Percentiles rank a stretch among this genome's conserved stretches.
Conservation (phyloP, 2,797 vertebrate genomes). For the Prionace glauca region DNA sequence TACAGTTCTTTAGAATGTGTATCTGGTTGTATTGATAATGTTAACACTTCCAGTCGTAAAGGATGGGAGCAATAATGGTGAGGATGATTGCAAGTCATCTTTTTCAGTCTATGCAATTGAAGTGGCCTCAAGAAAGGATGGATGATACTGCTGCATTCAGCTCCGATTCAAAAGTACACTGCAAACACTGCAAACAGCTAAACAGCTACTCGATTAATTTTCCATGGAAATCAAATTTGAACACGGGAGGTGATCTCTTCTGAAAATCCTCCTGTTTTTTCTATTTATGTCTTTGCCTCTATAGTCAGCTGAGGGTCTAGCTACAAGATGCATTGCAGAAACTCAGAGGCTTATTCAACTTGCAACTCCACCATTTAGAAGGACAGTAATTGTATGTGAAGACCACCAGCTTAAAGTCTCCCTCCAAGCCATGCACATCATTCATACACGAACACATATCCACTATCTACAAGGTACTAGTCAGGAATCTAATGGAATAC, state of each 20-base stretch:
- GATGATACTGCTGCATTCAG: neutral
- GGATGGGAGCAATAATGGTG: neutral
- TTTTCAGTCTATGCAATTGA: neutral
- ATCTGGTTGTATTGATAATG: neutral
- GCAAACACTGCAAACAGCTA: neutral
- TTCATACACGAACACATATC: too few relatives aligned
- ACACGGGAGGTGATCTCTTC: neutral
- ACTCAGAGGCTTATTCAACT: too few relatives aligned
- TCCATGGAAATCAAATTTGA: neutral
- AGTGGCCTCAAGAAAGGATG: neutral
- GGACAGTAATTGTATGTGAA: too few relatives aligned
- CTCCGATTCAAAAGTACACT: neutral
- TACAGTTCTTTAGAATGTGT: neutral
- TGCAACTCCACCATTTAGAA: too few relatives aligned
- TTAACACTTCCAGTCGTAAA: neutral
- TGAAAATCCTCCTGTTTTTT: neutral
- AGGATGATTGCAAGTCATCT: neutral
- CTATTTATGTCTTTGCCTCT: neutral
- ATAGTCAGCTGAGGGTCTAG: too few relatives aligned
- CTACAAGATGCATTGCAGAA: too few relatives aligned
- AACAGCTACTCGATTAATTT: neutral
- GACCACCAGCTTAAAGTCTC: too few relatives aligned
- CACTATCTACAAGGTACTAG: too few relatives aligned
- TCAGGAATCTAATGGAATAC: too few relatives aligned
- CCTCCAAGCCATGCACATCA: too few relatives aligned